Conservation (phyloP, 2,888 invertebrate genomes). For the Scaptomyza tumidula region DNA sequence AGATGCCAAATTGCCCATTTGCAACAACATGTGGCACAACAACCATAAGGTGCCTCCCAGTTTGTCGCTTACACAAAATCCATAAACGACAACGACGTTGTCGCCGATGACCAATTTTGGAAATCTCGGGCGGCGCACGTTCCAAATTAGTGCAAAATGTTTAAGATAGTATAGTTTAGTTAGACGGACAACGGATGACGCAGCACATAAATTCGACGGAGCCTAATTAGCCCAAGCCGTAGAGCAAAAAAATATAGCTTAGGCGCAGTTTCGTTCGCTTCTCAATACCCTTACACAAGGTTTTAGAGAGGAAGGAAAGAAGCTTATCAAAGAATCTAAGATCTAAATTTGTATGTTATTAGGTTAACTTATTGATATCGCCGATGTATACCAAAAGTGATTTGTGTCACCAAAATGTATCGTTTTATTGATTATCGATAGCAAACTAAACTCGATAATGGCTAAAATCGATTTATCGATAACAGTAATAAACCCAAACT, state of each 20-base stretch:
- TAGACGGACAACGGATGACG: slow-evolving; percentile 1
- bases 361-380: too few relatives aligned
- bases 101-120: slow-evolving; percentile 44
- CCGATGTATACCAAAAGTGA: too few relatives aligned
- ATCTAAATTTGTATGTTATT: too few relatives aligned
- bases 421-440: too few relatives aligned
- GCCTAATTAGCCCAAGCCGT: slow-evolving; percentile 60
- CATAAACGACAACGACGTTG: slow-evolving; percentile 22
- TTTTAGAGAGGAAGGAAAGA: not conserved
- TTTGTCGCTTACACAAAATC: slow-evolving; percentile 35
- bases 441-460: too few relatives aligned
- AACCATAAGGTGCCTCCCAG: slow-evolving; percentile 35
- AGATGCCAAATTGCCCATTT: slow-evolving; percentile 53
- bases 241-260: slow-evolving; percentile 11
- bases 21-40: slow-evolving; percentile 30
- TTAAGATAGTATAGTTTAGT: slow-evolving; percentile 38
- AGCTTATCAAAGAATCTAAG: too few relatives aligned
- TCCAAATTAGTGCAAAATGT: slow-evolving; percentile 63
- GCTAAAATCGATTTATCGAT: too few relatives aligned
- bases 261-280: slow-evolving; percentile 23
- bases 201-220: slow-evolving; percentile 4
- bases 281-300: not conserved
- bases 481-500: too few relatives aligned
- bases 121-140: slow-evolving; percentile 42
- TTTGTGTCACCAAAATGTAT: too few relatives aligned